Evolutionary conservation across 2,888 invertebrate species (phyloP), one percentile per base, ranked within the genome.

Genomic region (Troides oblongomaculatus): DNA sequence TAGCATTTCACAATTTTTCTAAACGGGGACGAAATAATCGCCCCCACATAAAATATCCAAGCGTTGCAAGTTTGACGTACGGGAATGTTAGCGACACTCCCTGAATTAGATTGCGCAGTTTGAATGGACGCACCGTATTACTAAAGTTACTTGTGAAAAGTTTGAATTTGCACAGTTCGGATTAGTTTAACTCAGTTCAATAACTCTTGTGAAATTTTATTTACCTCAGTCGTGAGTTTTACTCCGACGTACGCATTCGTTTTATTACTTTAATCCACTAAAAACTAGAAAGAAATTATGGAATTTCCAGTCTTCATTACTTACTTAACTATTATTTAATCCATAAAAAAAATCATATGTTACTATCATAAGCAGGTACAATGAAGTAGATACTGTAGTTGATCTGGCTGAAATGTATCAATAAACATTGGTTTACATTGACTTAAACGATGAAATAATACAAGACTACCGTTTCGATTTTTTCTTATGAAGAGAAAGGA

Each of bases 101-200:
- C 36, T 60, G 63, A 68, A 63, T 58, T 59, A 68, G 36, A 68
- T 68, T 68, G 63, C 68, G 36, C 56, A 63, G 63, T 68, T 59
- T 36, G 50, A 68, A 65, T 12, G 50, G 58, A 63, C 63, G 68
- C 50, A 63, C 30, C 36, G 59, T 46, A 63, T 57, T 25, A 50
- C 30, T 50, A 36, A 68, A 68, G 63, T 68, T 68, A 46, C 50
- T 56, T 62, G 59, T 63, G 63, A 63, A 59, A 57, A 59, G 50
- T 21, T 68, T 63, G 59, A 59, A 68, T 63, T 68, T 46, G 46
- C 46, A 14, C 46, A 46, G 46, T 46, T 46, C 18, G 36, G 63
- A 63, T 63, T 63, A 63, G 30, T 59, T 68, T 59, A 59, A 63
- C 18, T 46, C 46, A 10, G 59, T 61, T 59, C 63, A 59, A 68